These are phyloP conservation scores for Bombus picipes DNA, from an alignment of 1,140 invertebrate species.

Conservation along the genomic window DNA sequence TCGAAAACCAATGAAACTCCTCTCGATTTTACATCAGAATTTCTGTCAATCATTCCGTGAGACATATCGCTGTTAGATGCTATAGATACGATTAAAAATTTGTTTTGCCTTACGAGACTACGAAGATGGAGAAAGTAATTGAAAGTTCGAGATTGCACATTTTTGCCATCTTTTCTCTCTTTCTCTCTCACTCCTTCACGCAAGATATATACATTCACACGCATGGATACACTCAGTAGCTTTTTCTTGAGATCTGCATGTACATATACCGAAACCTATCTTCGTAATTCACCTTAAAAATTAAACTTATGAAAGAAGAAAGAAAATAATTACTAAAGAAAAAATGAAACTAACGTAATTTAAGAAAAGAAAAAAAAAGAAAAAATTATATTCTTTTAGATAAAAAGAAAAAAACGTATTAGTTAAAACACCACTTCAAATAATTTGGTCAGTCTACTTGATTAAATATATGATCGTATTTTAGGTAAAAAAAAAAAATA, in stretches of 20 bases:
- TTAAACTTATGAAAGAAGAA: conserved; percentile 48
- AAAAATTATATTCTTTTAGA: conserved; percentile 14
- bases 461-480: conserved; percentile 31
- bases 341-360: conserved; percentile 43
- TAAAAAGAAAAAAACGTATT: conserved; percentile 54
- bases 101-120: conserved; percentile 62
- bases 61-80: conserved; percentile 41
- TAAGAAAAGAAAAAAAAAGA: conserved; percentile 40
- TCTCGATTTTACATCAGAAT: conserved; percentile 29
- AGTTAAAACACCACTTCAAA: conserved; percentile 54
- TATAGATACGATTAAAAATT: conserved; percentile 68
- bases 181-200: conserved; percentile 12
- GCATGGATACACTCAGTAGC: neutral
- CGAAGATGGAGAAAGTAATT: conserved; percentile 62
- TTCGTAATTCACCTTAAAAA: conserved; percentile 26
- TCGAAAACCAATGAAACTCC: conserved; percentile 17
- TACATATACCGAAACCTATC: conserved; percentile 25
- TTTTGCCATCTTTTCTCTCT: conserved; percentile 48
- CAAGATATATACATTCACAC: conserved; percentile 17
- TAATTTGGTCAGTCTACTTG: conserved; percentile 49
- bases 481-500: conserved; percentile 37
- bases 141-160: conserved; percentile 70
- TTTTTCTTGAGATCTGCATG: conserved; percentile 33
- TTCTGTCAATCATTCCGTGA: conserved; percentile 14
- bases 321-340: conserved; percentile 47